A percentile compares a stretch with the other conserved stretches of the same genome.
phyloP scores from a whole-genome alignment of 2,113 vertebrate genomes.

The Ranitomeya variabilis region DNA sequence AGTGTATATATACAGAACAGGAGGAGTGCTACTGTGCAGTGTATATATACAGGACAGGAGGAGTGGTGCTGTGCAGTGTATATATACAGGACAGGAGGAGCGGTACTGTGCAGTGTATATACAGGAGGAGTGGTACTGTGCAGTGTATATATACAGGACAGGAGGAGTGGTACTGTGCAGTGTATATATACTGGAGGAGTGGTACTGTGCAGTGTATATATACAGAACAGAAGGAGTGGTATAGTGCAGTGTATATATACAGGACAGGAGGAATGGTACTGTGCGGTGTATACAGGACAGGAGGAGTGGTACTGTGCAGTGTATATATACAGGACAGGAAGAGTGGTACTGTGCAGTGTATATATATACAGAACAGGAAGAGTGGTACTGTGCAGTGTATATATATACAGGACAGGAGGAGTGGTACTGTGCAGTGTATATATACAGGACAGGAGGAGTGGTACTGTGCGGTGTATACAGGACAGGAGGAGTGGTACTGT shows the following conservation, averaged over 20 bases:
- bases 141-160: neutral
- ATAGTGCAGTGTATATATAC: neutral
- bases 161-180: too few species aligned
- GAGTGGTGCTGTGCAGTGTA: too few species aligned
- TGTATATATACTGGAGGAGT: neutral
- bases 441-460: neutral
- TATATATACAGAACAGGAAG: too few species aligned
- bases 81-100: neutral
- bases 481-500: neutral
- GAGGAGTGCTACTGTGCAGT: neutral
- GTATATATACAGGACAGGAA: neutral
- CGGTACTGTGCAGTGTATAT: neutral
- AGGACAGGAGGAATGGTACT: neutral
- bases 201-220: neutral
- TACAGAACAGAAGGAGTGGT: too few species aligned
- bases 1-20: neutral
- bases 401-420: neutral
- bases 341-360: neutral
- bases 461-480: neutral
- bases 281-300: neutral
- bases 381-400: too few species aligned
- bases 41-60: too few species aligned
- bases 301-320: neutral
- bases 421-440: neutral
- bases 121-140: neutral